Evolutionary conservation across 2,888 invertebrate species (phyloP), one percentile per base, ranked within the genome.

Genomic region (Pedicia rivosa): DNA sequence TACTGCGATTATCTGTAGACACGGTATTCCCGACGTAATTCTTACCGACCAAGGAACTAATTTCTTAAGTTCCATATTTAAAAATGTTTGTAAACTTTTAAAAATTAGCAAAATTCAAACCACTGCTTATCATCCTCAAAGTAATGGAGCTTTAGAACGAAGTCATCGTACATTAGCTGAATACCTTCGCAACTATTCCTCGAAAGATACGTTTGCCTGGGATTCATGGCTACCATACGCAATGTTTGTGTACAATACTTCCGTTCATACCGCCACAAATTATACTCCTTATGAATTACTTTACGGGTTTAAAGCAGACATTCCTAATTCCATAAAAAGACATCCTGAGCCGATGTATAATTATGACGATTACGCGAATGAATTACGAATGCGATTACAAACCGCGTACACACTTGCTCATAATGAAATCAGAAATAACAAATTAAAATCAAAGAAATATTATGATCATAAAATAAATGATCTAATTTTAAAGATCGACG

Each of bases 111-210:
- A 39, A 20, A 9, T 31, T 5, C 13, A 32, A 28, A 35, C 36
- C 2, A 31, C 22, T 7, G 30, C 39, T 0, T 39, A 39, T 16
- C 37, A 37, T 25, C 38, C 33, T 3, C 34, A 38, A 22, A 19
- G 19, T 2, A 34, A 27, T n/a, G 35, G 35, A n/a, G 19, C 35
- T 2, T 15, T 39, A 6, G 35, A 39, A 5, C 19, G 35, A 2
- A 9, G 19, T 1, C 35, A 39, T 13, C 6, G 33, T 25, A 27
- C 31, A 10, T 16, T 39, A 2, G 19, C 5, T 5, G 33, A 30
- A 2, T 35, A 35, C n/a, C 12, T 38, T 3, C 9, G 33, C 2
- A 34, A 16, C 14, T 28, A 27, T 9, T 8, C 20, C 2, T 7
- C 27, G 2, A 24, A 20, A 2, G 17, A 34, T 13, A 3, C 28